Conservation (phyloP, 1,140 invertebrate species). For the Drosophila simulans region DNA sequence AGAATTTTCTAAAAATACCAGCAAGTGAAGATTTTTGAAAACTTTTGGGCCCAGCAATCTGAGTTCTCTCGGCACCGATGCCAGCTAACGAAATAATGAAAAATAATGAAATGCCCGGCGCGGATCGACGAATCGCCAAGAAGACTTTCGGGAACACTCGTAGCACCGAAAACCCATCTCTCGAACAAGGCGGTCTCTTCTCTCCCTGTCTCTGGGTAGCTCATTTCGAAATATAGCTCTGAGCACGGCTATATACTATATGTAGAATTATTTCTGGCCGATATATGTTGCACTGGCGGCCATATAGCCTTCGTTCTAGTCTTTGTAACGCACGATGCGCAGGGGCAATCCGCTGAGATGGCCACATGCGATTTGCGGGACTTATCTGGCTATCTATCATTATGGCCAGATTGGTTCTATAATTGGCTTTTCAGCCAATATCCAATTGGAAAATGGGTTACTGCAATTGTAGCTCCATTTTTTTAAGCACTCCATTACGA, state of each 20-base stretch:
- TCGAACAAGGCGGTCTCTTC: constrained; percentile 7
- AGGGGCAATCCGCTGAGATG: constrained; percentile 2
- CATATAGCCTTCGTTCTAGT: constrained; percentile 20
- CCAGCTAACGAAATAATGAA: constrained; percentile 51
- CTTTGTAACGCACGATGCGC: constrained; percentile 26
- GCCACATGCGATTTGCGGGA: constrained; percentile 6
- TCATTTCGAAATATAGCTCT: constrained; percentile 43
- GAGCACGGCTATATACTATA: constrained; percentile 10
- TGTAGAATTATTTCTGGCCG: constrained; percentile 27
- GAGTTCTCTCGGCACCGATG: constrained; percentile 37
- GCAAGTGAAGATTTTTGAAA: constrained; percentile 74
- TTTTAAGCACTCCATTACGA: no score
- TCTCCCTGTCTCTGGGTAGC: constrained; percentile 9
- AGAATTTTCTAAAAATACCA: constrained; percentile 77
- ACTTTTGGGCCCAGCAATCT: constrained; percentile 41
- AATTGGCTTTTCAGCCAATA: neutral
- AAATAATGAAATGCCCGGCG: constrained; percentile 48
- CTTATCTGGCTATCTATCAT: constrained; percentile 35
- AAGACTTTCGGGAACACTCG: constrained; percentile 46
- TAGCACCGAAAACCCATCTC: constrained; percentile 32
- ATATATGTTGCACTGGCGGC: constrained; percentile 25
- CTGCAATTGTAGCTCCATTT: neutral
- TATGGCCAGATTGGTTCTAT: constrained; percentile 1
- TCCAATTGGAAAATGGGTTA: neutral
- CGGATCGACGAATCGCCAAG: constrained; percentile 25